These are phyloP conservation scores for Prochilodus magdalenae DNA, from an alignment of 2,113 vertebrate genomes.

Conservation along the genomic window DNA sequence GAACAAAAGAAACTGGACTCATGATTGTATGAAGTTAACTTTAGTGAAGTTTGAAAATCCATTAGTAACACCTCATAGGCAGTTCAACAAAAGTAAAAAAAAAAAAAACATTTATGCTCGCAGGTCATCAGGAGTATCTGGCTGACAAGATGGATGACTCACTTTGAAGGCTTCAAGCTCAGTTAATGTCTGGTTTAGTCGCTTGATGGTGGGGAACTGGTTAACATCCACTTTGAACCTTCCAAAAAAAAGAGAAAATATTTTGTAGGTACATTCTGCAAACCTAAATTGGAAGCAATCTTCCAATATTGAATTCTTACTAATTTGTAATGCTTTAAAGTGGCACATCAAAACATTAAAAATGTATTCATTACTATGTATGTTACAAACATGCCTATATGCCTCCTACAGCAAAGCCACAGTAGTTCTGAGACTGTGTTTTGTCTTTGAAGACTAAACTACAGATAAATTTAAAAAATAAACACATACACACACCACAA, in stretches of 20 bases:
- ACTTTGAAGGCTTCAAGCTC: constrained; percentile 87
- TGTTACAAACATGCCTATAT: too few relatives aligned
- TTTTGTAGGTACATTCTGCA: neutral
- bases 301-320: neutral
- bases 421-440: too few relatives aligned
- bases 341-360: too few relatives aligned
- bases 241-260: constrained; percentile 14
- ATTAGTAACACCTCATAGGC: neutral
- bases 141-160: constrained; percentile 87
- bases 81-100: neutral
- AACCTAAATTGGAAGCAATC: neutral
- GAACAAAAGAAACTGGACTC: neutral
- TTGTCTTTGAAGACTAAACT: too few relatives aligned
- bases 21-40: neutral
- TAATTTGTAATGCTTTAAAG: neutral
- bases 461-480: too few relatives aligned
- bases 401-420: too few relatives aligned
- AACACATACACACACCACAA: too few relatives aligned
- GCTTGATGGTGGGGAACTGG: constrained; percentile 85
- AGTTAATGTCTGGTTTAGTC: constrained; percentile 84
- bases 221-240: constrained; percentile 91
- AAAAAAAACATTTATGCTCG: constrained; percentile 66
- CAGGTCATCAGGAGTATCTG: constrained; percentile 88
- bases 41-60: neutral
- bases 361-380: too few relatives aligned